Evolutionary conservation across 23 tunicate species (phyloP), one percentile per base, ranked within the genome.

Genomic region (Halocynthia aurantium): DNA sequence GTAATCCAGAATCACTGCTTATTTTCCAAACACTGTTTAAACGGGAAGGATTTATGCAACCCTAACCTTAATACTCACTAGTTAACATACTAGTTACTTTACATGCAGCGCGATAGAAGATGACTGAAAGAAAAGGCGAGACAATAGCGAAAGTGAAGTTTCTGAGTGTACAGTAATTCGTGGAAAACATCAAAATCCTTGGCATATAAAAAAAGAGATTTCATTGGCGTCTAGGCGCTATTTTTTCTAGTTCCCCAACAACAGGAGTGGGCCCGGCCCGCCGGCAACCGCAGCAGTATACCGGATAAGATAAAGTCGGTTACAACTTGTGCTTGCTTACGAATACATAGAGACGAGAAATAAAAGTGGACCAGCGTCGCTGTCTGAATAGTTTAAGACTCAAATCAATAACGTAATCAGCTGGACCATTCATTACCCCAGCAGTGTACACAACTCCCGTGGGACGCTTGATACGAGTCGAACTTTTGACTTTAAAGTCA

Each of bases 381-480:
- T 77, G 68, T 52, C 98, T 57, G 74, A 72, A 82, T 69, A 92
- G 55, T 70, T 82, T 85, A 55, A 92, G 81, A 50, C 88, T 92
- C 64, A 92, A 83, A 52, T 92, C 98, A 65, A 92, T 60, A 18
- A 75, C 83, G 68, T 82, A 92, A 57, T 92, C 92, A 31, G 69
- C 72, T 6, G 98, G 98, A 6, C 98, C 98, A 49, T 6, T 52
- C 8, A 92, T 71, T 17, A 40, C 69, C 61, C 62, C 60, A 69
- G 87, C 88, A 10, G 98, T 70, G 40, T 78, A 92, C 11, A 92
- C 88, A 15, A 92, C 76, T 0, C 98, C 98, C 40, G 88, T 80
- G 51, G 75, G 77, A 7, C 98, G 81, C 64, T 71, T 81, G 11
- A 73, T 71, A 40, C 67, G 69, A 40, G 56, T 86, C 5, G 81